These are phyloP conservation scores for Eudyptes chrysolophus DNA, from an alignment of 2,113 vertebrate genomes.

Conservation along the genomic window DNA sequence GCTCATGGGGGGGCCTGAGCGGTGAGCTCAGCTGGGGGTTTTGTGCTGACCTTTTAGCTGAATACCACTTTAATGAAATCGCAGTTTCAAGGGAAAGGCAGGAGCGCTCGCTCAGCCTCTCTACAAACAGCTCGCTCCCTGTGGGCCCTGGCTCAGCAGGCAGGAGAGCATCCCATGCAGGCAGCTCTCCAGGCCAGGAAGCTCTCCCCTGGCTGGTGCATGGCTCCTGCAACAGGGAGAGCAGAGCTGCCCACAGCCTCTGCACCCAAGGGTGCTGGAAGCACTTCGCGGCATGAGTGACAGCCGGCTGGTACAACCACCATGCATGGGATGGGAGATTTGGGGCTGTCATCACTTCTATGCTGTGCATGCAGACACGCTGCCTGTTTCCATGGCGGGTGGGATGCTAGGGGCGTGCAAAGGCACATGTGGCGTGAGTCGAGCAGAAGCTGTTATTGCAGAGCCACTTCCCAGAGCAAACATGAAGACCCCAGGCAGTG, in stretches of 20 bases:
- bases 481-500: not conserved
- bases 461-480: not conserved
- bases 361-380: accelerated
- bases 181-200: not conserved
- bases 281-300: accelerated
- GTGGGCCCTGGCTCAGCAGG: not conserved
- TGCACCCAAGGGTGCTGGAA: not conserved
- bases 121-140: accelerated
- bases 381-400: accelerated
- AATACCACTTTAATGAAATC: not conserved
- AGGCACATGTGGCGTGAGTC: accelerated
- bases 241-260: too few species aligned
- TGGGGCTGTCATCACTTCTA: not conserved
- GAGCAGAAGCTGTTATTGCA: not conserved
- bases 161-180: not conserved
- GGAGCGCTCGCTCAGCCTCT: not conserved
- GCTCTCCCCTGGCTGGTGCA: accelerated
- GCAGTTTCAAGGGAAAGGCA: accelerated
- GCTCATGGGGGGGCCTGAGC: accelerated
- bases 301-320: accelerated
- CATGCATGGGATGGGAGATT: accelerated
- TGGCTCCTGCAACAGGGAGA: accelerated
- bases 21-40: not conserved
- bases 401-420: not conserved
- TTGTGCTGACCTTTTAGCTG: not conserved